These are phyloP conservation scores for Drosophila ambigua DNA, from an alignment of 1,140 invertebrate species.

Conservation along the genomic window DNA sequence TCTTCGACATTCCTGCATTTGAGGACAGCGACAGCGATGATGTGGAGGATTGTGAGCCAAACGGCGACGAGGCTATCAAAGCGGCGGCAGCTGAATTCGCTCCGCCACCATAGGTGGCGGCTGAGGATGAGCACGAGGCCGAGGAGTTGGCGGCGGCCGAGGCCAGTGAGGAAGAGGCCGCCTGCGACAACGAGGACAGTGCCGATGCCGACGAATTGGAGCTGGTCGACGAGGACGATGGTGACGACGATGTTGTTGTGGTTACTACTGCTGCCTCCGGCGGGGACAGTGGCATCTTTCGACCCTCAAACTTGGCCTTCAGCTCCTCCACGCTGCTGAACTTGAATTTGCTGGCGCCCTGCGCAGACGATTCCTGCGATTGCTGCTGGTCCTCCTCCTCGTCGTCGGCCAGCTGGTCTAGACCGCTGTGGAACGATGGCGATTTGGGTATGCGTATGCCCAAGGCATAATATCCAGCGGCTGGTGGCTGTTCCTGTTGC, in stretches of 20 bases:
- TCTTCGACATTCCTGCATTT: slow-evolving; percentile 48
- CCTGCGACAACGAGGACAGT: slow-evolving; percentile 69
- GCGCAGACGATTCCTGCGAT: slow-evolving; percentile 1
- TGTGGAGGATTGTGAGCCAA: slow-evolving; percentile 68
- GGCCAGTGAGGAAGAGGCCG: slow-evolving; percentile 52
- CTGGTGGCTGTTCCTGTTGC: slow-evolving; percentile 28
- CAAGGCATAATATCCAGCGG: slow-evolving; percentile 60
- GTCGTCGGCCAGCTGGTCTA: slow-evolving; percentile 89
- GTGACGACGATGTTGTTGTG: slow-evolving; percentile 65
- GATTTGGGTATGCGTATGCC: slow-evolving; percentile 90
- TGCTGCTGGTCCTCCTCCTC: slow-evolving; percentile 37
- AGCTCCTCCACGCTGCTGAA: slow-evolving; percentile 79
- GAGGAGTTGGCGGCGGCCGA: slow-evolving; percentile 60
- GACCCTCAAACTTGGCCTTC: slow-evolving; percentile 76
- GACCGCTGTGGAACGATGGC: slow-evolving; percentile 92
- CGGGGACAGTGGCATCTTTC: slow-evolving; percentile 74
- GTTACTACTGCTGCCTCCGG: slow-evolving; percentile 48
- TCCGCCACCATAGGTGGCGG: slow-evolving; percentile 67
- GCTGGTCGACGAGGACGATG: slow-evolving; percentile 74
- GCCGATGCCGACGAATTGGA: slow-evolving; percentile 72
- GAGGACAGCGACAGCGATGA: slow-evolving; percentile 69
- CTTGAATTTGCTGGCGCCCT: slow-evolving; percentile 58
- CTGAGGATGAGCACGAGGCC: slow-evolving; percentile 63
- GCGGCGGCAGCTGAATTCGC: slow-evolving; percentile 68
- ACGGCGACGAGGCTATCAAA: slow-evolving; percentile 64